Percentiles rank a stretch among this genome's conserved stretches.
Conservation (phyloP, 2,888 invertebrate species). For the Beris chalybata region DNA sequence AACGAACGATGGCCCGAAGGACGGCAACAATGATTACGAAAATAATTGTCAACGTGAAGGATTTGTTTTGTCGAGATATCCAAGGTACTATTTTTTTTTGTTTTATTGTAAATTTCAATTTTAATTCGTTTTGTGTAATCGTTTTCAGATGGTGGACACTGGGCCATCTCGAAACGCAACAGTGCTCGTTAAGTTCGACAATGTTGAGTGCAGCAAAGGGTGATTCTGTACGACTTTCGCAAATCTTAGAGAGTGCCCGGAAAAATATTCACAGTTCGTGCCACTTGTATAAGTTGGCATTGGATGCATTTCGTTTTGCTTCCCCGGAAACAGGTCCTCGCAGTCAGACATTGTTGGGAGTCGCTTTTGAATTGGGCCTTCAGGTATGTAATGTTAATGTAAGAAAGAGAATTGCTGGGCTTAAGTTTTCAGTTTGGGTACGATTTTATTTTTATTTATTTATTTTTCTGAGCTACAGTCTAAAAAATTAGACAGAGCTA, state of each 20-base stretch:
- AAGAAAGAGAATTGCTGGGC: too few relatives aligned
- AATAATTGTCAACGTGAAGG: slow-evolving; percentile 60
- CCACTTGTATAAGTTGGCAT: slow-evolving; percentile 81
- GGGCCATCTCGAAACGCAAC: slow-evolving; percentile 78
- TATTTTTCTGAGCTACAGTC: too few relatives aligned
- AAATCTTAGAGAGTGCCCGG: slow-evolving; percentile 77
- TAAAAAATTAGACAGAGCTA: too few relatives aligned
- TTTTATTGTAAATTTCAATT: background rate
- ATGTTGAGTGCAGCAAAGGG: slow-evolving; percentile 74
- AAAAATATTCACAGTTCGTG: slow-evolving; percentile 82
- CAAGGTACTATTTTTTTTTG: slow-evolving; percentile 43
- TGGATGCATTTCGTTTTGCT: slow-evolving; percentile 82
- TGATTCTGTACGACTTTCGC: slow-evolving; percentile 69
- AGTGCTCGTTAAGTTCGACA: slow-evolving; percentile 76
- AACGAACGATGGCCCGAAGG: slow-evolving; percentile 56
- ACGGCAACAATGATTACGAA: slow-evolving; percentile 60
- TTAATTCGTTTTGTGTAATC: slow-evolving; percentile 5
- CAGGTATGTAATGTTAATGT: slow-evolving; percentile 58
- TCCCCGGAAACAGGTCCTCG: slow-evolving; percentile 77
- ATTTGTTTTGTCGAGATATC: slow-evolving; percentile 63
- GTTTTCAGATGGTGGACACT: slow-evolving; percentile 72
- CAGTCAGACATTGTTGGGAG: slow-evolving; percentile 75
- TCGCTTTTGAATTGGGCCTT: slow-evolving; percentile 79
- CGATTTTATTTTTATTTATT: too few relatives aligned
- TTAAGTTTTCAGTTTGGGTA: too few relatives aligned